Conservation (phyloP, 2,797 vertebrate species). For the Carcharodon carcharias region DNA sequence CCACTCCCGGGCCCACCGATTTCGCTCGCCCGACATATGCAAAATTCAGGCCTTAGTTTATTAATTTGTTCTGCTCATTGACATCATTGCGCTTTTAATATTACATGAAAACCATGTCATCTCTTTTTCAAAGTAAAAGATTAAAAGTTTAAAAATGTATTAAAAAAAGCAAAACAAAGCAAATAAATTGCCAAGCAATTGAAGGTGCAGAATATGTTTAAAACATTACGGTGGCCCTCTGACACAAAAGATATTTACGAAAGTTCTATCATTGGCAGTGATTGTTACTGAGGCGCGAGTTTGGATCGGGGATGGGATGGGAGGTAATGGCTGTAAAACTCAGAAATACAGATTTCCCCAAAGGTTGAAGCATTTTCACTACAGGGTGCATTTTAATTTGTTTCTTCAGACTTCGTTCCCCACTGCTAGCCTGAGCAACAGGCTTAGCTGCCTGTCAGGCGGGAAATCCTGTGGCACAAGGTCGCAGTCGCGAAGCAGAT, state of each 20-base stretch:
- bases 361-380: not conserved
- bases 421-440: too few species aligned
- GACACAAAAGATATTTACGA: not conserved
- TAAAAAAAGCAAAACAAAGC: not conserved
- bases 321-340: too few species aligned
- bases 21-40: too few species aligned
- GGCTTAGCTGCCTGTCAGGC: too few species aligned
- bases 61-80: constrained; percentile 51
- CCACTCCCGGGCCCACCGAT: too few species aligned
- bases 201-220: not conserved
- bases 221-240: not conserved
- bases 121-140: not conserved
- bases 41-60: too few species aligned
- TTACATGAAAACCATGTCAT: constrained; percentile 40
- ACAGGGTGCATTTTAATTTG: not conserved
- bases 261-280: not conserved
- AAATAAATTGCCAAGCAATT: not conserved
- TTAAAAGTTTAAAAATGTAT: not conserved
- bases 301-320: not conserved
- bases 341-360: not conserved
- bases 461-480: not conserved
- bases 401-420: not conserved
- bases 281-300: not conserved
- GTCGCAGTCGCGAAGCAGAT: too few species aligned
- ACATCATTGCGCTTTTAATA: constrained; percentile 59